Evolutionary conservation across 2,797 vertebrate genomes (phyloP), one percentile per base, ranked within the genome.

Genomic region (Scomberomorus guttatus): DNA sequence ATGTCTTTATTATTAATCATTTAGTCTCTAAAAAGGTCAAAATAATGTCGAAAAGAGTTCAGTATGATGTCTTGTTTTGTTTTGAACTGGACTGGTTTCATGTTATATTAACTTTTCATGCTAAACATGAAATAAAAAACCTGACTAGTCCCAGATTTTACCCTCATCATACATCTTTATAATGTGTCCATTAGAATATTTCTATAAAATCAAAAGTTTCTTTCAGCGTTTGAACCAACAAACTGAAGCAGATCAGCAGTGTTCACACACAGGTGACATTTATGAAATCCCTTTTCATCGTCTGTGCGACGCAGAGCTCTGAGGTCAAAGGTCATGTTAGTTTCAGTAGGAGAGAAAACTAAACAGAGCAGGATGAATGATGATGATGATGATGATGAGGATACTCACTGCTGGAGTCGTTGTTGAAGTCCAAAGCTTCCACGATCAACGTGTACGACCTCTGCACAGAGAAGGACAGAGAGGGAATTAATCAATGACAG

Each of bases 341-440:
- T 29, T 61, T 71, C 46, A 20, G 65, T 1, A 9, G 54, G 48
- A 59, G 42, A 48, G 25, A 59, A 65, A 39, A 44, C 57, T 1
- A 29, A 39, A 46, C 20, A 46, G 24, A 72, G 70, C 18, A 13
- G 4, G 54, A 39, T 3, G 48, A 52, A 51, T 14, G 63, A 48
- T 5, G 15, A 42, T 0, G 46, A 59, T 5, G 72, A 65, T 2
- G 61, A 18, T 27, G 44, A 56, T 14, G 63, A 44, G 4, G 15
- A 44, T 81, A 92, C 97, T 97, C 95, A 98, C 97, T 94, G n/a
- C 94, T 88, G 10, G 88, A 83, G 91, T 97, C 96, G 42, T 98
- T 97, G 77, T 96, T 97, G 94, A 96, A 97, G 94, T 98, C 97
- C 96, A 97, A 96, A 0, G 97, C 97, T 84, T 98, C 97, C 64